Percentiles rank a stretch among this genome's conserved stretches.
Conservation (phyloP, 1,140 invertebrate genomes). For the Drosophila bocki region DNA sequence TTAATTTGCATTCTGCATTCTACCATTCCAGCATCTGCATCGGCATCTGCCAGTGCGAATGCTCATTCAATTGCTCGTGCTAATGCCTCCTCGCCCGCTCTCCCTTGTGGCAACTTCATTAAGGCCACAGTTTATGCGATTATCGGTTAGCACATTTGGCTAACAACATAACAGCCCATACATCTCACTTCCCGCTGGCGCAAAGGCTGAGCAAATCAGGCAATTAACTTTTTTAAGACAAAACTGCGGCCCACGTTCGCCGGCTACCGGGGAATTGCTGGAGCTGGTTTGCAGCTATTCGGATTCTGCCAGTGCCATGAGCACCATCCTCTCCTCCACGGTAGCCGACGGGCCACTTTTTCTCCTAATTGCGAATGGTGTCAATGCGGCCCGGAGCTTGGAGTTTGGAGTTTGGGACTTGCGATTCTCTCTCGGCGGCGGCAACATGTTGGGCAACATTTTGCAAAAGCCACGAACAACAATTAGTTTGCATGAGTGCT, state of each 20-base stretch:
- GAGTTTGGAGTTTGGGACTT: not conserved
- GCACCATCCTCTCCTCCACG: slow-evolving; percentile 36
- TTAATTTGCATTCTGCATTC: slow-evolving; percentile 14
- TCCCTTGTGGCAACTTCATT: slow-evolving; percentile 37
- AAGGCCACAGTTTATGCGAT: slow-evolving; percentile 49
- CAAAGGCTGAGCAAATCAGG: slow-evolving; percentile 63
- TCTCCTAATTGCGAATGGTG: slow-evolving; percentile 79
- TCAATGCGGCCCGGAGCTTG: slow-evolving; percentile 53
- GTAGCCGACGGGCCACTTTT: slow-evolving; percentile 74
- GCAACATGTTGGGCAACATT: slow-evolving; percentile 39
- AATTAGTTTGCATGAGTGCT: slow-evolving; percentile 67
- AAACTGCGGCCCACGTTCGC: slow-evolving; percentile 45
- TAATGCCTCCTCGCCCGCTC: not conserved
- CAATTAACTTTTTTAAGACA: slow-evolving; percentile 69
- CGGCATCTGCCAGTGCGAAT: slow-evolving; percentile 9
- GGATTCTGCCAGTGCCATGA: slow-evolving; percentile 48
- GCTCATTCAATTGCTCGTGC: not conserved
- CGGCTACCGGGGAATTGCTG: slow-evolving; percentile 27
- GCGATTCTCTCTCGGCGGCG: not conserved
- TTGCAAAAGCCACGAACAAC: slow-evolving; percentile 58
- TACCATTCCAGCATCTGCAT: not conserved
- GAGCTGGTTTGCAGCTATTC: slow-evolving; percentile 68
- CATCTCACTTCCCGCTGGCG: slow-evolving; percentile 43
- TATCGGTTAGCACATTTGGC: slow-evolving; percentile 74
- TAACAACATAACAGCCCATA: slow-evolving; percentile 51